phyloP scores from a whole-genome alignment of 2,797 vertebrate genomes.

The Pseudomugil gertrudae region DNA sequence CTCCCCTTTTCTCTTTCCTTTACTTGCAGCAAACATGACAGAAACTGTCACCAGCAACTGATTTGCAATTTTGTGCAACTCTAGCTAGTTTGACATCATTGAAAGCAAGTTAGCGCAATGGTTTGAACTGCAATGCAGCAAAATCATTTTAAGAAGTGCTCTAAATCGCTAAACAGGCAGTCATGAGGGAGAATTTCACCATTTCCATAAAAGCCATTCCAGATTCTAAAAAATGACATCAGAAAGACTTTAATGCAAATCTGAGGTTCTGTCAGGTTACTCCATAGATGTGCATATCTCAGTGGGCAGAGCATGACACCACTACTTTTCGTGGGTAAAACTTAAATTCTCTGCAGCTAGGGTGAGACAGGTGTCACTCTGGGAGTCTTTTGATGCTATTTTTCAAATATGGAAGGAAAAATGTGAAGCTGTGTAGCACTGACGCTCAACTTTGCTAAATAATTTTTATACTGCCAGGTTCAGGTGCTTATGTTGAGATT shows the following conservation, averaged over 20 bases:
- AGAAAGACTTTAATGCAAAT: slow-evolving; percentile 54
- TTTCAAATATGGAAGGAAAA: too few relatives aligned
- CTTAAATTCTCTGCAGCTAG: slow-evolving; percentile 1
- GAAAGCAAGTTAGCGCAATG: slow-evolving; percentile 40
- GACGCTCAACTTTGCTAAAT: too few relatives aligned
- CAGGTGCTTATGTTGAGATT: too few relatives aligned
- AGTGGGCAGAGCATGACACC: slow-evolving; percentile 42
- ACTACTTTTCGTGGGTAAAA: slow-evolving; percentile 17
- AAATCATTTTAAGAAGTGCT: slow-evolving; percentile 47
- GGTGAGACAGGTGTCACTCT: too few relatives aligned
- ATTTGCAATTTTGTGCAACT: slow-evolving; percentile 69
- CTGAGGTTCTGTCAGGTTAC: slow-evolving; percentile 47
- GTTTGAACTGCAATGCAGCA: slow-evolving; percentile 59
- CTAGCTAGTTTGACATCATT: slow-evolving; percentile 50
- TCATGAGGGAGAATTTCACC: slow-evolving; percentile 37
- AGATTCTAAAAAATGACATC: slow-evolving; percentile 40
- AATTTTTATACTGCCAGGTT: too few relatives aligned
- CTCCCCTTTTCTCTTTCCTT: background rate
- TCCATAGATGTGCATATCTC: slow-evolving; percentile 39
- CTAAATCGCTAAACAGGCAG: slow-evolving; percentile 48
- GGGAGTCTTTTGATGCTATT: too few relatives aligned
- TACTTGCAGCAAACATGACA: slow-evolving; percentile 64
- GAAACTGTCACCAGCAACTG: slow-evolving; percentile 59
- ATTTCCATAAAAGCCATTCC: slow-evolving; percentile 49
- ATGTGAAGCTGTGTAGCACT: too few relatives aligned